Evolutionary conservation across 2,113 vertebrate genomes (phyloP), one percentile per base, ranked within the genome.

Genomic region (Guaruba guarouba): DNA sequence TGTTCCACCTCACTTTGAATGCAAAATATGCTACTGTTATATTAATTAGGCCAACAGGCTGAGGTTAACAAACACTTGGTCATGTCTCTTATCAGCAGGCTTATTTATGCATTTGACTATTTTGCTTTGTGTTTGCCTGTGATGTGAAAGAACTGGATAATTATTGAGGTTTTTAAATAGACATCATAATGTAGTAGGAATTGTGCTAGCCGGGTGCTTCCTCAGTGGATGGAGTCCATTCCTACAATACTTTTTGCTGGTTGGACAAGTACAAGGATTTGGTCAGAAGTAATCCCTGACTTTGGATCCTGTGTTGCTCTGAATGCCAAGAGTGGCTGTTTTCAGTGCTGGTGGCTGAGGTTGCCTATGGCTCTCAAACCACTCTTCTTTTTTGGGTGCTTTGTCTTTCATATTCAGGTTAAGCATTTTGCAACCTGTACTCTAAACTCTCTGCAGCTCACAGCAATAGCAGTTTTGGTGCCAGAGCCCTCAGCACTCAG

Each of bases 91-190:
- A 91, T 89, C 92, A 74, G 52, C 49, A 62, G 73, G 24, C 55
- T 96, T 96, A 88, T 94, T 96, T 97, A 93, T 88, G 68, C 89
- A 91, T 97, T 91, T 91, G 67, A 94, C 82, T 95, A 8, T 93
- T 83, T 90, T 84, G 43, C 51, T 89, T 67, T 76, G 41, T 64
- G 41, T 91, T 90, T 77, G 31, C 41, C 57, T 79, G 4, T 88
- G 77, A 64, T 71, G 48, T 55, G 64, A 64, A 92, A 92, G 73
- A 86, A 63, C 59, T 29, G 44, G 33, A 52, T 85, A 82, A 62
- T 46, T 91, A 15, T 37, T 37, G 43, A 76, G 13, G 10, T 54
- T 94, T 85, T 82, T 20, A 3, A 68, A 46, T 19, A 61, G 55
- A 78, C 82, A 41, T 28, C 8, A 24, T 78, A 68, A 39, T 17